Evolutionary conservation across 1,140 invertebrate species (phyloP).

Genomic region (Rhopalosiphum maidis): DNA sequence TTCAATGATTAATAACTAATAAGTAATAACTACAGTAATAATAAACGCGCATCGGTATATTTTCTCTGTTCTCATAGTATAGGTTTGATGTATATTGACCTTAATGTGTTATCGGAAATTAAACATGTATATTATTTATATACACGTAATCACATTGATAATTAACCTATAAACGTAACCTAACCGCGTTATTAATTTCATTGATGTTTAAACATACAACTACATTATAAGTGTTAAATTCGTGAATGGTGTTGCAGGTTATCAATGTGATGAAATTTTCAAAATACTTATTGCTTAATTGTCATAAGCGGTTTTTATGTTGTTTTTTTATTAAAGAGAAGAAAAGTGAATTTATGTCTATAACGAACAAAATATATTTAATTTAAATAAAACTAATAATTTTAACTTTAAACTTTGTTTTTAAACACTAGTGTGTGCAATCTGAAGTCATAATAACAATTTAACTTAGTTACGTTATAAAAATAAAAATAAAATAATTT

Average conservation of each 20-base stretch:
- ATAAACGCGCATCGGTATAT: neutral
- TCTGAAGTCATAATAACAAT: neutral
- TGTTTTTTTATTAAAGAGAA: neutral
- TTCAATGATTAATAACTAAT: neutral
- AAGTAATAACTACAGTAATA: neutral
- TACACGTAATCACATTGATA: neutral
- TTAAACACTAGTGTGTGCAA: neutral
- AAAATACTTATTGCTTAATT: neutral
- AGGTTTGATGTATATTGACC: neutral
- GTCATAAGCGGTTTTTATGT: neutral
- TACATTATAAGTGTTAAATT: neutral
- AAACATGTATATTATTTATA: neutral
- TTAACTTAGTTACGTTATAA: neutral
- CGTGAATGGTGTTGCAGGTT: neutral
- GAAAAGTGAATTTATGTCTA: neutral
- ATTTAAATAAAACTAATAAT: neutral
- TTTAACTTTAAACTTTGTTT: neutral
- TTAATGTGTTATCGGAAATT: neutral
- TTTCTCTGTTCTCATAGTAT: neutral
- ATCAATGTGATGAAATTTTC: neutral
- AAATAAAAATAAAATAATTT: neutral
- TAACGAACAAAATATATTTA: neutral
- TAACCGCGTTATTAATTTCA: constrained; percentile 5
- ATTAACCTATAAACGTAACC: neutral
- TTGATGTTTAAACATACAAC: neutral